These are phyloP conservation scores for Drosophila orena DNA, from an alignment of 1,140 invertebrate genomes.

Conservation along the genomic window DNA sequence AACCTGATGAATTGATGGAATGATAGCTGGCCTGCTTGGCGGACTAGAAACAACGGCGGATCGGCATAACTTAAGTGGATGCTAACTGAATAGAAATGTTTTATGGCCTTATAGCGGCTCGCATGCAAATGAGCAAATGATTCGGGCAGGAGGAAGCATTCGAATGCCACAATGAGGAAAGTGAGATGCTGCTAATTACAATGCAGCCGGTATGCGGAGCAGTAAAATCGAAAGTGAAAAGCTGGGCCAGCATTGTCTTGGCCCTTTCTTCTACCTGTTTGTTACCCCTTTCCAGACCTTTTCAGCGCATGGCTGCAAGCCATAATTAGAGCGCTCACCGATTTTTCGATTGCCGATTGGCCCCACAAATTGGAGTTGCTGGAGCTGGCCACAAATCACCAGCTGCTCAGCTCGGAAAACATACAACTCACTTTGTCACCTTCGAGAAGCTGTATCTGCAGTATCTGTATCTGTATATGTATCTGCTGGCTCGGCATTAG, in stretches of 20 bases:
- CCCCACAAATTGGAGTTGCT: slow-evolving; percentile 46
- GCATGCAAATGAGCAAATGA: slow-evolving; percentile 67
- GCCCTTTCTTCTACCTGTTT: not conserved
- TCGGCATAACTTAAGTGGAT: slow-evolving; percentile 61
- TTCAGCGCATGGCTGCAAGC: slow-evolving; percentile 36
- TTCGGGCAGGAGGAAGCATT: slow-evolving; percentile 22
- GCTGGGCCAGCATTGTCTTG: slow-evolving; percentile 5
- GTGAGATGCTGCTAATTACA: slow-evolving; percentile 74
- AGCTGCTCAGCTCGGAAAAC: slow-evolving; percentile 15
- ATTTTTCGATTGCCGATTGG: slow-evolving; percentile 25
- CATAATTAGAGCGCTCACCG: slow-evolving; percentile 66
- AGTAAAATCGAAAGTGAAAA: slow-evolving; percentile 76
- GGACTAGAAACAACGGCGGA: slow-evolving; percentile 39
- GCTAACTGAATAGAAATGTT: slow-evolving; percentile 75
- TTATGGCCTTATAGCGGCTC: slow-evolving; percentile 74
- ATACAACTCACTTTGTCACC: slow-evolving; percentile 65
- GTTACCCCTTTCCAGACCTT: not conserved
- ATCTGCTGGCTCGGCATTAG: slow-evolving; percentile 18
- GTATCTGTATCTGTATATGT: too few relatives aligned
- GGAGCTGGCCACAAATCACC: slow-evolving; percentile 31
- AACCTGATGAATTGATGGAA: slow-evolving; percentile 70
- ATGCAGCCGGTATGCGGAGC: slow-evolving; percentile 55
- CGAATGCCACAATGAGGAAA: slow-evolving; percentile 56
- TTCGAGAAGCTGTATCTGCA: slow-evolving; percentile 69
- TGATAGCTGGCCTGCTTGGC: slow-evolving; percentile 40